phyloP scores from a whole-genome alignment of 2,888 invertebrate species.

The Standfussiana lucernea region DNA sequence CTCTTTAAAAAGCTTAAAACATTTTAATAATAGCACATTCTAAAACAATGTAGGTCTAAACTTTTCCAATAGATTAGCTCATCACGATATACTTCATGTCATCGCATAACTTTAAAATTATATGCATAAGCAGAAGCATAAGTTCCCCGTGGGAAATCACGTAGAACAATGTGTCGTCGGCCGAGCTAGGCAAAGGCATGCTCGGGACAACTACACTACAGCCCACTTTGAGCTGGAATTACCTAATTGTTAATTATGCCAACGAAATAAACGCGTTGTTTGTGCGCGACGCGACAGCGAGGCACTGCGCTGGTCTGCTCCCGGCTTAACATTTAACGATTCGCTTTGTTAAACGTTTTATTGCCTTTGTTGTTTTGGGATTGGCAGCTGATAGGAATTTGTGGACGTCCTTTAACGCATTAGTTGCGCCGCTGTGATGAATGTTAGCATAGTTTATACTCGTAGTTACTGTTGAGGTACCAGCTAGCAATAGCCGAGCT shows the following conservation, averaged over 20 bases:
- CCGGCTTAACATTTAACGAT: slow-evolving; percentile 55
- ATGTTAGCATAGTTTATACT: no score
- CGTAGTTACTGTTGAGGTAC: no score
- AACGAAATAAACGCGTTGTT: slow-evolving; percentile 61
- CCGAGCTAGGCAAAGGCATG: slow-evolving; percentile 63
- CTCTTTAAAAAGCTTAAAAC: no score
- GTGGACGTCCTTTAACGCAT: background rate
- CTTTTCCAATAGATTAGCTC: background rate
- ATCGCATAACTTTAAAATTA: slow-evolving; percentile 26
- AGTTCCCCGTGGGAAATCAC: slow-evolving; percentile 50
- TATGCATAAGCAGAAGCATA: slow-evolving; percentile 17
- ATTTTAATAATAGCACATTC: background rate
- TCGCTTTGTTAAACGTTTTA: slow-evolving; percentile 50
- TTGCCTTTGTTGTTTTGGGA: slow-evolving; percentile 21
- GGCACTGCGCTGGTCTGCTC: slow-evolving; percentile 30
- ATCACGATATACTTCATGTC: slow-evolving; percentile 13
- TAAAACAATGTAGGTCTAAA: background rate
- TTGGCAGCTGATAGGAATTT: slow-evolving; percentile 4
- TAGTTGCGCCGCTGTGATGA: no score
- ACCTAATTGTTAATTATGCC: slow-evolving; percentile 78
- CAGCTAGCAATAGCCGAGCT: no score
- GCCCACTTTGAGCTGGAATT: slow-evolving; percentile 71
- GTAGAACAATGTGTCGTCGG: slow-evolving; percentile 47
- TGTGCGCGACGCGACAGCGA: slow-evolving; percentile 37
- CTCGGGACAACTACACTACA: slow-evolving; percentile 68